These are phyloP conservation scores for Eptatretus burgeri DNA, from an alignment of 2,113 vertebrate genomes.

Conservation along the genomic window DNA sequence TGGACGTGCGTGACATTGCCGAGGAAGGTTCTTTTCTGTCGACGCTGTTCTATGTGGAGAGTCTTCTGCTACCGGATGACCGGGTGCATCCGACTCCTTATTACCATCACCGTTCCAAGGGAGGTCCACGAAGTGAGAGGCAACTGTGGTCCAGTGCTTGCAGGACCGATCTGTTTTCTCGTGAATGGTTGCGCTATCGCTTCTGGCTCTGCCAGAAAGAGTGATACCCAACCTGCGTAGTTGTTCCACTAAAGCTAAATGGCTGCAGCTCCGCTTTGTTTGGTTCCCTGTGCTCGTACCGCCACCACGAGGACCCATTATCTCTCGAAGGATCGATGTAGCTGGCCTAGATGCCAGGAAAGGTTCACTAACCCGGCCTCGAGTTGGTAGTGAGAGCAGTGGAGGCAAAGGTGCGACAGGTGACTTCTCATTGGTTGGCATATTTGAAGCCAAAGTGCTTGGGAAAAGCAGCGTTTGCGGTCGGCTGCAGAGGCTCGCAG, in stretches of 20 bases:
- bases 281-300: background rate
- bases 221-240: slow-evolving; percentile 24
- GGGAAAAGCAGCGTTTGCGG: accelerated
- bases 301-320: background rate
- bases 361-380: background rate
- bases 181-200: background rate
- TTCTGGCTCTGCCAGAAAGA: background rate
- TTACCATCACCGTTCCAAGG: too few relatives aligned
- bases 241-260: slow-evolving; percentile 38
- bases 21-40: too few relatives aligned
- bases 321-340: background rate
- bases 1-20: too few relatives aligned
- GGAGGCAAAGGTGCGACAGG: background rate
- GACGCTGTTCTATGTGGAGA: too few relatives aligned
- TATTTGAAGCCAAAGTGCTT: background rate
- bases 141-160: too few relatives aligned
- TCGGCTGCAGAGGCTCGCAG: background rate
- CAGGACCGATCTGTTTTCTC: too few relatives aligned
- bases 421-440: background rate
- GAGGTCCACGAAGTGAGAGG: too few relatives aligned
- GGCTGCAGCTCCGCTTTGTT: slow-evolving; percentile 10
- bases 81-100: too few relatives aligned
- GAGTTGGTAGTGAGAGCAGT: slow-evolving; percentile 8
- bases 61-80: too few relatives aligned
- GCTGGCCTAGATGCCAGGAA: slow-evolving; percentile 2